These are phyloP conservation scores for Dusona sp. DNA, from an alignment of 2,888 invertebrate genomes.

Conservation along the genomic window DNA sequence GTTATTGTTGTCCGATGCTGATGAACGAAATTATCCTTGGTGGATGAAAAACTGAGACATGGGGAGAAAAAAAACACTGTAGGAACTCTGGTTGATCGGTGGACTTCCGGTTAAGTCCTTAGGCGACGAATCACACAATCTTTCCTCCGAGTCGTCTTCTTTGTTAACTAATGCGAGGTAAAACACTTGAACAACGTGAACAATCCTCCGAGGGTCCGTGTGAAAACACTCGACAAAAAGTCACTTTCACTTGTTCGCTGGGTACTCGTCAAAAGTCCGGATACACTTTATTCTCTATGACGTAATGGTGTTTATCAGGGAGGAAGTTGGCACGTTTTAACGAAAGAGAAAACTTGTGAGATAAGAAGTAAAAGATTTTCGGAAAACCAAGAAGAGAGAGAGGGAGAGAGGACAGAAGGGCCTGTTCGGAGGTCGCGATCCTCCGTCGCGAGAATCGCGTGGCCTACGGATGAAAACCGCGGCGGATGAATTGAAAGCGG, in stretches of 20 bases:
- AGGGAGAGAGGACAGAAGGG: neutral
- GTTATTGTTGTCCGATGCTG: neutral
- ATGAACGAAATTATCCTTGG: neutral
- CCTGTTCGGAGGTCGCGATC: neutral
- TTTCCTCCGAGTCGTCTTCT: neutral
- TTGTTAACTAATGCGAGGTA: neutral
- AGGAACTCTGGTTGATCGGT: neutral
- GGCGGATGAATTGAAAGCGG: neutral
- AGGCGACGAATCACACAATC: constrained; percentile 1
- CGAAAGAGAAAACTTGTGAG: neutral
- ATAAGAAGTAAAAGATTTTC: neutral
- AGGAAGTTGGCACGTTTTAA: neutral
- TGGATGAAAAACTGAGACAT: neutral
- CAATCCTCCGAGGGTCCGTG: neutral
- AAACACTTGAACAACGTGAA: constrained; percentile 17
- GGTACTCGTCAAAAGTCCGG: neutral
- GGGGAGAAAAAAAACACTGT: neutral
- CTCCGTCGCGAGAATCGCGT: neutral
- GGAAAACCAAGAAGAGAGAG: neutral
- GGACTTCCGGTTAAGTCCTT: neutral
- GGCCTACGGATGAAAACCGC: neutral
- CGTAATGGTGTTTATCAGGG: neutral
- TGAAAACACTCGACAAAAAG: neutral
- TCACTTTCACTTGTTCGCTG: constrained; percentile 9
- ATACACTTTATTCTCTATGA: neutral